Evolutionary conservation across 2,113 vertebrate genomes (phyloP).

Genomic region (Pipa parva): DNA sequence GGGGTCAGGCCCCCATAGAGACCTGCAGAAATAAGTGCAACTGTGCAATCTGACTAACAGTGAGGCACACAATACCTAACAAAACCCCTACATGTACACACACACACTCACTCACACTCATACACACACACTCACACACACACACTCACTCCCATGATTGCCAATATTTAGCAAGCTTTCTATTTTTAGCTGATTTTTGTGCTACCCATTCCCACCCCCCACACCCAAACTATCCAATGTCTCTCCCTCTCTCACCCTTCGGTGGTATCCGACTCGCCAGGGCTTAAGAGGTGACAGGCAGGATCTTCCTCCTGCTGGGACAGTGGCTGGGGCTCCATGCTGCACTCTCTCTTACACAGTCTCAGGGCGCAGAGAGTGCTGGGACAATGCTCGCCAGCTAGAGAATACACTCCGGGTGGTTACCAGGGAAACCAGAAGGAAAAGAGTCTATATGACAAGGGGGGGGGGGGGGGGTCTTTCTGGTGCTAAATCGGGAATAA

Average conservation of each 20-base stretch:
- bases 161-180: slow-evolving; percentile 20
- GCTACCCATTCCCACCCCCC: slow-evolving; percentile 5
- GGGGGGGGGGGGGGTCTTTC: background rate
- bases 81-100: background rate
- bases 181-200: slow-evolving; percentile 19
- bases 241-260: slow-evolving; percentile 30
- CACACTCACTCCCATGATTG: slow-evolving; percentile 16
- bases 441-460: background rate
- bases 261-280: slow-evolving; percentile 24
- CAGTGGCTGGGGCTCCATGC: slow-evolving; percentile 37
- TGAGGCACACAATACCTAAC: background rate
- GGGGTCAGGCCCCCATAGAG: too few relatives aligned
- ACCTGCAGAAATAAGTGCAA: background rate
- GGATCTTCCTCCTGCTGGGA: slow-evolving; percentile 28
- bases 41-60: background rate
- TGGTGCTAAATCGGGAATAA: slow-evolving; percentile 19
- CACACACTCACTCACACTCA: background rate
- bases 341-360: slow-evolving; percentile 32
- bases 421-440: slow-evolving; percentile 12
- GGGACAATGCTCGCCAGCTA: background rate
- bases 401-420: background rate
- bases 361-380: slow-evolving; percentile 4
- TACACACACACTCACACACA: slow-evolving; percentile 26
- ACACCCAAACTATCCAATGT: too few relatives aligned
- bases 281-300: slow-evolving; percentile 28